Evolutionary conservation across 2,797 vertebrate species (phyloP).

Genomic region (Martes flavigula): DNA sequence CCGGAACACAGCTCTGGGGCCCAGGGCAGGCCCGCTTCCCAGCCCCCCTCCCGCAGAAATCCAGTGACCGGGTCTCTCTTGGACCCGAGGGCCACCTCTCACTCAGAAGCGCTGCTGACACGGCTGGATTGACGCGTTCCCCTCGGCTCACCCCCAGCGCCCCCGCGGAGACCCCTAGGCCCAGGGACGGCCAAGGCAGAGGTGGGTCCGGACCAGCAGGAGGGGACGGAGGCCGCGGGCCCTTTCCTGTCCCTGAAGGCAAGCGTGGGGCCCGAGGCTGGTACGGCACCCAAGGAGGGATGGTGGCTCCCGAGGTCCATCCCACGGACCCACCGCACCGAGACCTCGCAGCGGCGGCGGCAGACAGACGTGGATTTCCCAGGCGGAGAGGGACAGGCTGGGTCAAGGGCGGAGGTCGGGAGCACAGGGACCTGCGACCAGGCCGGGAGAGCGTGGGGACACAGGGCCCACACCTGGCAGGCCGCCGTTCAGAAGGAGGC

Average conservation of each 20-base stretch:
- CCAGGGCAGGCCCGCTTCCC: not conserved
- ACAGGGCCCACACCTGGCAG: not conserved
- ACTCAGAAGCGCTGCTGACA: not conserved
- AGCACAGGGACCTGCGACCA: too few species aligned
- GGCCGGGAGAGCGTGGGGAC: not conserved
- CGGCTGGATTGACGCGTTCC: not conserved
- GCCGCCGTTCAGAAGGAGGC: not conserved
- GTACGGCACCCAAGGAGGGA: not conserved
- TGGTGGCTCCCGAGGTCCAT: rapidly evolving
- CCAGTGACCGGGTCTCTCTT: not conserved
- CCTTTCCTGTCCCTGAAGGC: not conserved
- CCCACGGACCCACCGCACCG: rapidly evolving
- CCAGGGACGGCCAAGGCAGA: not conserved
- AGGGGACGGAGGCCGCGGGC: not conserved
- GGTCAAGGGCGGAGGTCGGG: not conserved
- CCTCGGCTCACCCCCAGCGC: not conserved
- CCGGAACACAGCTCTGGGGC: not conserved
- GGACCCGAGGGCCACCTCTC: not conserved
- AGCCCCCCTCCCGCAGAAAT: too few species aligned
- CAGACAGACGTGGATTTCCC: not conserved
- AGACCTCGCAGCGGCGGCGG: not conserved
- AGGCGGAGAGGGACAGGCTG: not conserved
- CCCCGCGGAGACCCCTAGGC: not conserved
- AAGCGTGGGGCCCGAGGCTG: not conserved
- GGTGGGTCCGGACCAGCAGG: not conserved